phyloP scores from a whole-genome alignment of 2,797 vertebrate genomes.

The Pseudomugil tenellus region DNA sequence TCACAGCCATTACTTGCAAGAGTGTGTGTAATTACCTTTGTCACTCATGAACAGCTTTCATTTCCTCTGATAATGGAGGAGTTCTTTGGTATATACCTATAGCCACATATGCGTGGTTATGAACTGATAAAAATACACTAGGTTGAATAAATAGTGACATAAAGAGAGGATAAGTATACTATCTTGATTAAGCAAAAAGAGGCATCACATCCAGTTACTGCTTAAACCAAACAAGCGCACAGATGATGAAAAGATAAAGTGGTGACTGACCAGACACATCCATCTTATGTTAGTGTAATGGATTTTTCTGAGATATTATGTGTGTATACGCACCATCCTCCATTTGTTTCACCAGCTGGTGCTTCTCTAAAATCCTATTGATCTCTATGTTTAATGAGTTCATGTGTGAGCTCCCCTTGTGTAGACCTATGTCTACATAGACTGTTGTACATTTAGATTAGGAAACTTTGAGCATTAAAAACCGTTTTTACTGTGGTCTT shows the following conservation, averaged over 20 bases:
- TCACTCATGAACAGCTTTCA: constrained; percentile 36
- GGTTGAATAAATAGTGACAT: constrained; percentile 38
- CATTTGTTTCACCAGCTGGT: constrained; percentile 30
- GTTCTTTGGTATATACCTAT: constrained; percentile 27
- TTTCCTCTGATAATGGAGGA: constrained; percentile 25
- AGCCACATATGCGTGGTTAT: constrained; percentile 3
- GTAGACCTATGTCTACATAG: constrained; percentile 40
- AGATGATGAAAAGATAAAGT: constrained; percentile 24
- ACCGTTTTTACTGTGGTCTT: background rate
- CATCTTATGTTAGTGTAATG: constrained; percentile 33
- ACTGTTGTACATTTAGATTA: constrained; percentile 24
- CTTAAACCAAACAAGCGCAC: constrained; percentile 18
- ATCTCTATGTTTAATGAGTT: constrained; percentile 35
- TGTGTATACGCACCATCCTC: constrained; percentile 22
- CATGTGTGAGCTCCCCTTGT: constrained; percentile 25
- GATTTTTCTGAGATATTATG: constrained; percentile 23
- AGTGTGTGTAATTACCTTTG: constrained; percentile 50
- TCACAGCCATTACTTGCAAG: constrained; percentile 32
- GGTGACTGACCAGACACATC: constrained; percentile 16
- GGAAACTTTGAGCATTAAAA: constrained; percentile 10
- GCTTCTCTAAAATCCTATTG: constrained; percentile 30
- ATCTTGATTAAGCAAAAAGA: constrained; percentile 25
- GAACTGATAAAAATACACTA: constrained; percentile 39
- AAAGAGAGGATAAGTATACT: constrained; percentile 18
- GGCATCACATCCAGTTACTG: constrained; percentile 25